phyloP scores from a whole-genome alignment of 2,797 vertebrate species.

The Dermochelys coriacea region DNA sequence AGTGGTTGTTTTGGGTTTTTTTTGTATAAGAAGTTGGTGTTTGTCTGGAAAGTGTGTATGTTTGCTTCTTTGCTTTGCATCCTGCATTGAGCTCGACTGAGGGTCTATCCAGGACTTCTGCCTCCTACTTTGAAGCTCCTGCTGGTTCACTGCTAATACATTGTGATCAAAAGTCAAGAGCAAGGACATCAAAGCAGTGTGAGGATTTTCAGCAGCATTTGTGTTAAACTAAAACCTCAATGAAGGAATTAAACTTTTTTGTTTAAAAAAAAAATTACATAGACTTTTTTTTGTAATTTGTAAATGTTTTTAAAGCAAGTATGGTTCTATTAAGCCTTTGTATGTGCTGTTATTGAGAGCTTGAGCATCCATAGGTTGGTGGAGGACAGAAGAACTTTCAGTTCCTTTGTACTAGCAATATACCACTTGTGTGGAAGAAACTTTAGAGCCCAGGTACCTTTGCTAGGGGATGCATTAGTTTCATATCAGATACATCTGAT shows the following conservation, averaged over 20 bases:
- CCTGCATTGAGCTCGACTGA: constrained; percentile 64
- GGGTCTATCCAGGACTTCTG: constrained; percentile 35
- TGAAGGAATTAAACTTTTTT: constrained; percentile 80
- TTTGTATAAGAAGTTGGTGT: constrained; percentile 59
- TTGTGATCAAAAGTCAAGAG: not conserved
- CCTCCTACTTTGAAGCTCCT: constrained; percentile 39
- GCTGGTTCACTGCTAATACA: constrained; percentile 28
- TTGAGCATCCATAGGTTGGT: not conserved
- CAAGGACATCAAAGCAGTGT: not conserved
- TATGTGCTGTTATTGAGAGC: not conserved
- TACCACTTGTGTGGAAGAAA: not conserved
- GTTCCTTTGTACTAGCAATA: not conserved
- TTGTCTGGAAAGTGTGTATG: constrained; percentile 46
- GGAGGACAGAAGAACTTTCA: not conserved
- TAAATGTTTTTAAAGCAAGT: not conserved
- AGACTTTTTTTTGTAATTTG: not conserved
- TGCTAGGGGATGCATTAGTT: not conserved
- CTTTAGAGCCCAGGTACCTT: not conserved
- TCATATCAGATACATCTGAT: not conserved
- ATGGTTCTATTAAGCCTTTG: not conserved
- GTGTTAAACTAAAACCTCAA: constrained; percentile 68
- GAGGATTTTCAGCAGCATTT: constrained; percentile 55
- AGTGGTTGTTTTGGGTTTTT: constrained; percentile 1
- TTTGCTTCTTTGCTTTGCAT: constrained; percentile 72
- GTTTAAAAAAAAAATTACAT: constrained; percentile 49